These are phyloP conservation scores for Acanthopleura granulata DNA, from an alignment of 2,888 invertebrate genomes.

Conservation along the genomic window DNA sequence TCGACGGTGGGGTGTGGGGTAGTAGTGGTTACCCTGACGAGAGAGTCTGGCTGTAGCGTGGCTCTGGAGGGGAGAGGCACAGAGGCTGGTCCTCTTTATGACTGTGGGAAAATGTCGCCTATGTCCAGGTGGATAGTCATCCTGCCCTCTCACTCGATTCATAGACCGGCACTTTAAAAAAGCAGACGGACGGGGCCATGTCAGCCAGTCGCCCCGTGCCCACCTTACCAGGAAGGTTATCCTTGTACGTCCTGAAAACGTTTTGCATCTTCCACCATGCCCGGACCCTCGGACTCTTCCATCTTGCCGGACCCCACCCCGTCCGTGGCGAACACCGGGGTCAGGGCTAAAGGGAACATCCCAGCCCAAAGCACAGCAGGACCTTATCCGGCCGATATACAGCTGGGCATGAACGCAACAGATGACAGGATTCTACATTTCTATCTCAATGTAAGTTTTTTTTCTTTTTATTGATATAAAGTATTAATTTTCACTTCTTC, in stretches of 20 bases:
- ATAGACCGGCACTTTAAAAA: neutral
- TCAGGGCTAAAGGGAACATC: slow-evolving; percentile 32
- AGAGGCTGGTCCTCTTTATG: neutral
- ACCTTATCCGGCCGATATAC: slow-evolving; percentile 36
- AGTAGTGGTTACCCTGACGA: too few species aligned
- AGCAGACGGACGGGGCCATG: neutral
- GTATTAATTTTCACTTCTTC: too few species aligned
- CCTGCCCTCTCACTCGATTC: neutral
- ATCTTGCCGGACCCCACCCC: neutral
- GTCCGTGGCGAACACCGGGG: slow-evolving; percentile 24
- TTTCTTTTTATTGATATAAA: neutral
- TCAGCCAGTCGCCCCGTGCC: neutral
- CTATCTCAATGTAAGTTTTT: slow-evolving; percentile 32
- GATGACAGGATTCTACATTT: slow-evolving; percentile 27
- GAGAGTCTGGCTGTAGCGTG: too few species aligned
- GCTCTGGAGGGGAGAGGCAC: too few species aligned
- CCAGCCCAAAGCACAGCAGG: slow-evolving; percentile 32
- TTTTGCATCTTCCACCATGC: neutral
- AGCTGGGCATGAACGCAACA: slow-evolving; percentile 29
- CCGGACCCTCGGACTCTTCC: neutral
- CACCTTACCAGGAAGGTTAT: neutral
- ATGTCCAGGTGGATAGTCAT: neutral
- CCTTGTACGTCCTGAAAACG: too few species aligned
- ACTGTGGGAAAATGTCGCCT: slow-evolving; percentile 5
- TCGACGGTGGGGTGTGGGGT: too few species aligned